phyloP scores from a whole-genome alignment of 2,797 vertebrate genomes.

The Lepus oiostolus region DNA sequence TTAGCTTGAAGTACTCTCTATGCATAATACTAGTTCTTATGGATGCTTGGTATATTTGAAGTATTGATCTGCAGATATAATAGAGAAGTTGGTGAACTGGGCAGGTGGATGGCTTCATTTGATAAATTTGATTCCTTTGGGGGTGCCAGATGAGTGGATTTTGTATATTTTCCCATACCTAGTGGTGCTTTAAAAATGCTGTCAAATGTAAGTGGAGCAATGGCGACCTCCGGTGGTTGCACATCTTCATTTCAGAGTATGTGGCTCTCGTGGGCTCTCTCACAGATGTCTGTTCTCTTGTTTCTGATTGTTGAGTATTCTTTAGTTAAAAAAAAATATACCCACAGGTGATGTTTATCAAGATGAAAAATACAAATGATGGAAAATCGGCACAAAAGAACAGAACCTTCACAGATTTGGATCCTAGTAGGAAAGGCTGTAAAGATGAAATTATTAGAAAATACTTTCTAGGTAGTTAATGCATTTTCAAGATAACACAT shows the following conservation, averaged over 20 bases:
- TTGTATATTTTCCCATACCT: neutral
- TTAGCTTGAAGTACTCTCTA: neutral
- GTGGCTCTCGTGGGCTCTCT: neutral
- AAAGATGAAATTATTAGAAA: neutral
- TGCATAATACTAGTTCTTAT: neutral
- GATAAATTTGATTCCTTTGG: constrained; percentile 14
- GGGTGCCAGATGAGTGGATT: neutral
- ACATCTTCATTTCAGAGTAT: neutral
- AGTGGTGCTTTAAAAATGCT: neutral
- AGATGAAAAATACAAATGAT: neutral
- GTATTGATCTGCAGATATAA: neutral
- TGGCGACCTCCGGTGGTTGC: constrained; percentile 66
- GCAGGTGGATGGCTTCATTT: neutral
- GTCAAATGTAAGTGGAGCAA: neutral
- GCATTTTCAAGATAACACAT: neutral
- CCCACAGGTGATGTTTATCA: neutral
- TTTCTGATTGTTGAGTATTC: neutral
- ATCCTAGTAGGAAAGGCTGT: neutral
- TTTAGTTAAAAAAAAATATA: neutral
- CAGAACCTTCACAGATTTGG: neutral
- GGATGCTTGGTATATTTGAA: neutral
- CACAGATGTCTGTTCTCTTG: neutral
- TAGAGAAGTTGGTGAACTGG: neutral
- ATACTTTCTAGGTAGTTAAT: neutral
- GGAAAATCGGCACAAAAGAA: neutral